A percentile compares a stretch with the other conserved stretches of the same genome.
Evolutionary conservation across 2,888 invertebrate genomes (phyloP).

Genomic region (Tribolium freemani): DNA sequence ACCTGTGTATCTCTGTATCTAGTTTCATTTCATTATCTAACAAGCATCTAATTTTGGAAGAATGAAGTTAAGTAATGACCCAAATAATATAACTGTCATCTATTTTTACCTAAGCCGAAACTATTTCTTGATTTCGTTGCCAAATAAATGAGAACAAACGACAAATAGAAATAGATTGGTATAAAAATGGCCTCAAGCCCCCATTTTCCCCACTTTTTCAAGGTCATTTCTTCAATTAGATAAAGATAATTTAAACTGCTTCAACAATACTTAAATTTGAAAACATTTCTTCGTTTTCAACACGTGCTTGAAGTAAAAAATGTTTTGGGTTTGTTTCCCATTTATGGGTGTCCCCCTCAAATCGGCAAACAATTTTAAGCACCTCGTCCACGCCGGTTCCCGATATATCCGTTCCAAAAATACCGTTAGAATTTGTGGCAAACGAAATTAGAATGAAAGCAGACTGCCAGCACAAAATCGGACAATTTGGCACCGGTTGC

Average conservation of each 20-base stretch:
- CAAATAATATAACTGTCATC: neutral
- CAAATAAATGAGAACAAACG: constrained; percentile 4
- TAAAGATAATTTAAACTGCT: neutral
- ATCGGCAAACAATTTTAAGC: constrained; percentile 6
- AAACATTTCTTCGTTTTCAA: no score
- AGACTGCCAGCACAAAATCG: constrained; percentile 52
- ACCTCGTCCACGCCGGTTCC: constrained; percentile 17
- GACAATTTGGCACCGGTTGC: constrained; percentile 27
- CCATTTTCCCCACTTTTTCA: neutral
- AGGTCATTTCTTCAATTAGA: neutral
- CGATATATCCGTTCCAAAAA: constrained; percentile 49
- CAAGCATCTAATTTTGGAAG: neutral
- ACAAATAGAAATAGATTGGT: neutral
- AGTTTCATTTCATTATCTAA: neutral
- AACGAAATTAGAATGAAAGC: constrained; percentile 48
- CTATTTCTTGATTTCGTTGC: constrained; percentile 19
- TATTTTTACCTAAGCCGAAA: neutral
- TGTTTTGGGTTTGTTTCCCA: neutral
- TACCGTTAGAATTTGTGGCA: constrained; percentile 57
- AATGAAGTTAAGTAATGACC: neutral
- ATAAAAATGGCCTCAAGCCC: neutral
- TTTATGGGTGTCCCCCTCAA: neutral
- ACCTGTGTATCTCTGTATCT: neutral
- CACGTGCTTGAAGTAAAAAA: neutral
- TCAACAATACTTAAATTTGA: no score